Conservation (phyloP, 1,140 invertebrate species). For the Drosophila funebris region DNA sequence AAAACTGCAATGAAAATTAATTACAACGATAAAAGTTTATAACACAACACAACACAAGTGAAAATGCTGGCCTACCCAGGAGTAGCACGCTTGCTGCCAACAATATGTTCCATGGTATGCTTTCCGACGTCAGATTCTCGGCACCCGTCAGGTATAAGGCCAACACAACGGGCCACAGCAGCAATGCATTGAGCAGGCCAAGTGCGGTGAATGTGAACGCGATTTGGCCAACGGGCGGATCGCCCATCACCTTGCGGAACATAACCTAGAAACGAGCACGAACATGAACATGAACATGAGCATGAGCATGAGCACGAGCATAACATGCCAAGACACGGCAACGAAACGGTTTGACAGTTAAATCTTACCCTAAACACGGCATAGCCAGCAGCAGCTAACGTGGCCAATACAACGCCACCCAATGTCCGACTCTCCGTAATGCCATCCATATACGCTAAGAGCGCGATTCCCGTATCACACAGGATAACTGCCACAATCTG, state of each 20-base stretch:
- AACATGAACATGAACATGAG: conserved; percentile 30
- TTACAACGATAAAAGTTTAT: conserved; percentile 62
- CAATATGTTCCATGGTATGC: conserved; percentile 92
- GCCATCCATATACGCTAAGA: conserved; percentile 97
- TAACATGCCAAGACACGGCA: conserved; percentile 46
- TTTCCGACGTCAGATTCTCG: conserved; percentile 91
- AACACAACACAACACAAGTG: conserved; percentile 17
- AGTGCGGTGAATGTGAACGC: conserved; percentile 94
- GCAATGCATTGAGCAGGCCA: conserved; percentile 91
- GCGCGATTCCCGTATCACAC: conserved; percentile 96
- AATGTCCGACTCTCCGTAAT: conserved; percentile 94
- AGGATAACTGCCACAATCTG: conserved; percentile 98
- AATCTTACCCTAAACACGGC: conserved; percentile 94
- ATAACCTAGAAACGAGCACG: conserved; percentile 87
- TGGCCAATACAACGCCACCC: conserved; percentile 95
- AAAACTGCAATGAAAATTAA: conserved; percentile 89
- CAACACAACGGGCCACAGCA: conserved; percentile 94
- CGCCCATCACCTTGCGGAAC: conserved; percentile 96
- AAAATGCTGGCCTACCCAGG: conserved; percentile 86
- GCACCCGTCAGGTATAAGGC: conserved; percentile 92
- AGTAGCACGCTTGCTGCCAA: conserved; percentile 90
- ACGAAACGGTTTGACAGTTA: neutral
- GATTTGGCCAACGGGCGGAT: conserved; percentile 93
- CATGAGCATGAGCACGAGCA: conserved; percentile 39
- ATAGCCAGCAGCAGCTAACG: conserved; percentile 93